Evolutionary conservation across 2,797 vertebrate species (phyloP), one percentile per base, ranked within the genome.

Genomic region (Manis javanica): DNA sequence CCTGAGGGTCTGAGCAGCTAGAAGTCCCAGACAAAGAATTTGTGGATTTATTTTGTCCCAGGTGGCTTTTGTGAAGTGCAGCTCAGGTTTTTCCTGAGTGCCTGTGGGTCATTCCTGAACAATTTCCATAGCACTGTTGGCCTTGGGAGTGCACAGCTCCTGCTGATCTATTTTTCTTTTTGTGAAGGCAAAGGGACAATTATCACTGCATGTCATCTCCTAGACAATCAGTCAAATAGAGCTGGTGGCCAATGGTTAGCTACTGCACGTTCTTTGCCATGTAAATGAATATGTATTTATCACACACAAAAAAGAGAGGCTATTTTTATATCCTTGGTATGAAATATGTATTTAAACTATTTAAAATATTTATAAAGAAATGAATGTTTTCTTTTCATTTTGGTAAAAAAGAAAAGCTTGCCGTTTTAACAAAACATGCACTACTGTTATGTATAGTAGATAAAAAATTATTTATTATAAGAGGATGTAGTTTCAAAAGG

Each of bases 281-380:
- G 98, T 99, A 99, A 99, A 99, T 98, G 96, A 98, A 98, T 98
- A 92, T 51, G 92, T 98, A 99, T 99, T 98, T 98, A 98, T 98
- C 98, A 98, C 97, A 98, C 91, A 98, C 91, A 95, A 98, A 98
- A 98, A 97, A 72, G 53, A 98, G 98, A 98, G 96, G 96, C 98
- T 99, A 99, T 99, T 99, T 99, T 99, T 99, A 98, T 99, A 99
- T 98, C 97, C 98, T 99, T 99, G 98, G 92, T 98, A 98, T 98
- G 98, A 98, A 98, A 98, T 93, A 98, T 91, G 97, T 98, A 98
- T 98, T 98, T 98, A 98, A 98, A 97, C 88, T 97, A 98, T 98
- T 98, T 98, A 97, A 98, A 98, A 92, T 98, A 98, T 99, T 99
- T 99, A 98, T 99, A 99, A 98, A 94, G 90, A 98, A 95, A 98